These are phyloP conservation scores for Cydia fagiglandana DNA, from an alignment of 1,140 invertebrate genomes.

Conservation along the genomic window DNA sequence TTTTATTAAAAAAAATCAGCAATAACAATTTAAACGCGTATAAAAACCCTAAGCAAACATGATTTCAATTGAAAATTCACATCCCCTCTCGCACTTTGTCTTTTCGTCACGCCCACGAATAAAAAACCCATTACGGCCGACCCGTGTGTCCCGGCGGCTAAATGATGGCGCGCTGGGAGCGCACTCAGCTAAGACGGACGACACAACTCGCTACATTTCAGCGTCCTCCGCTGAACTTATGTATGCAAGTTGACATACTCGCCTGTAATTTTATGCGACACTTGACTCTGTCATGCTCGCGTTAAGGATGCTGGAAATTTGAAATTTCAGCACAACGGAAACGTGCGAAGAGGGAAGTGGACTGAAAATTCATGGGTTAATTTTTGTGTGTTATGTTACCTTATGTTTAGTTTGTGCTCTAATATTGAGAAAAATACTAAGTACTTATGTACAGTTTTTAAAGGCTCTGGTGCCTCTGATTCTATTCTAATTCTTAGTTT, in stretches of 20 bases:
- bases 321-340: constrained; percentile 16
- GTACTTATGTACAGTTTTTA: no score
- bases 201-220: constrained; percentile 32
- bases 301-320: constrained; percentile 14
- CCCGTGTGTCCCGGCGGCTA: constrained; percentile 32
- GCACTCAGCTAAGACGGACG: constrained; percentile 32
- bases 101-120: constrained; percentile 17
- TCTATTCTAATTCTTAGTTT: no score
- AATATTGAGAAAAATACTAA: no score
- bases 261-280: constrained; percentile 31
- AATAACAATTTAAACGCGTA: neutral
- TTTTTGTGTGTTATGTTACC: no score
- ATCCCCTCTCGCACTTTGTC: constrained; percentile 4
- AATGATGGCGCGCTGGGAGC: constrained; percentile 33
- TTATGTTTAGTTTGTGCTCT: no score
- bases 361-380: neutral
- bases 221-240: constrained; percentile 34
- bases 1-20: no score
- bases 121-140: constrained; percentile 23
- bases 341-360: constrained; percentile 2
- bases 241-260: constrained; percentile 37
- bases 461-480: no score
- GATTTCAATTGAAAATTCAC: neutral
- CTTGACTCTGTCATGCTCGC: constrained; percentile 28
- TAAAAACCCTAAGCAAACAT: neutral